Base-by-base conservation (phyloP, 2,113 vertebrate species). In the Ornithorhynchus anatinus region DNA sequence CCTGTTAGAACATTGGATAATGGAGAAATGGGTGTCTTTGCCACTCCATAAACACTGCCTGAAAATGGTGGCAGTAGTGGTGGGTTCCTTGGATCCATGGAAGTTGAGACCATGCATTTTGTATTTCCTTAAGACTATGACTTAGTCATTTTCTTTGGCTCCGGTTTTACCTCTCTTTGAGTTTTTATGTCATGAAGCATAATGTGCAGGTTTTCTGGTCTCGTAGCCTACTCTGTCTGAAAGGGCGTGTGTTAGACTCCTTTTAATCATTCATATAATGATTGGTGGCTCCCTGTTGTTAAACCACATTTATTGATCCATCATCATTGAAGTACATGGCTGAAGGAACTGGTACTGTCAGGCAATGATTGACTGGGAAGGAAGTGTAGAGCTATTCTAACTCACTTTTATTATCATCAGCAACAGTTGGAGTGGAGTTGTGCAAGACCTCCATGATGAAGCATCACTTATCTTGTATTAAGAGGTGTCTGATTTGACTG, bases 271-370 rank as follows among this genome's bases (percentile, higher is more conserved):
- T 88, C 79, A 12, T 85, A 81, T 27, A 58, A 78, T 87, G 86
- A 91, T 89, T 85, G 86, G 80, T 67, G 69, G 73, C 85, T 91
- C 87, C 72, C 72, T 85, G 78, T 86, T 89, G 84, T 87, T 90
- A 88, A 90, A 91, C 84, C 79, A 83, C 85, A 80, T 33, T 84
- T 91, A 93, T 88, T 86, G 88, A 92, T 91, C 85, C 77, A 75
- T 84, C 77, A 72, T 79, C 53, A 47, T 77, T 85, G 87, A 79
- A 84, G 81, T 85, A 77, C 63, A 69, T 61, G 63, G 66, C 63
- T 89, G 77, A 89, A 80, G 79, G 72, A 90, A 82, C 27, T 4
- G 40, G 62, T 80, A 65, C 80, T 83, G 64, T 81, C 64, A 13
- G 65, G 58, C 88, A 72, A 69, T 74, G 71, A 76, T 72, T 80